Evolutionary conservation across 2,113 vertebrate genomes (phyloP).

Genomic region (Pituophis catenifer): DNA sequence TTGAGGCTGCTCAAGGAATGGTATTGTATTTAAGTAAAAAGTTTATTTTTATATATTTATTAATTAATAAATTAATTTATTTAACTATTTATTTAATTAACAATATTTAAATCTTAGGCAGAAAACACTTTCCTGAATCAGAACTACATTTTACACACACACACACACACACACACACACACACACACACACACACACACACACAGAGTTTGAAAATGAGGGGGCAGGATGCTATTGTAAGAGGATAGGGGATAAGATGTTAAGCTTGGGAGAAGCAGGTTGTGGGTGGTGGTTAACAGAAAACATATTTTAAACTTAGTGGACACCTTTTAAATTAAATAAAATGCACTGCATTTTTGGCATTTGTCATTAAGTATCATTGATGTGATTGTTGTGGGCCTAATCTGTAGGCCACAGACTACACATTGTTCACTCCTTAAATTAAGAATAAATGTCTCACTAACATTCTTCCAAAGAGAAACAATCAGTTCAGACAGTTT

Average conservation of each 20-base stretch:
- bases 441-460: not conserved
- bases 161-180: no score
- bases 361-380: not conserved
- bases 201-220: not conserved
- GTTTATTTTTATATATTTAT: not conserved
- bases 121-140: not conserved
- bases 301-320: not conserved
- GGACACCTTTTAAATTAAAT: not conserved
- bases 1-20: slow-evolving; percentile 5
- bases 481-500: not conserved
- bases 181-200: no score
- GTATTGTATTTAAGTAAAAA: not conserved
- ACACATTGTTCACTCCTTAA: not conserved
- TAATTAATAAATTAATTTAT: no score
- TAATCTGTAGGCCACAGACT: not conserved
- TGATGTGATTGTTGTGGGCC: not conserved
- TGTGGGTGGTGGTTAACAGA: not conserved
- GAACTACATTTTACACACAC: not conserved
- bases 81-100: no score
- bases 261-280: not conserved
- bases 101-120: not conserved
- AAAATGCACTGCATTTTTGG: not conserved
- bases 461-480: not conserved
- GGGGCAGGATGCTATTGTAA: not conserved
- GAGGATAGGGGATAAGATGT: not conserved